Conservation (phyloP, 1,140 invertebrate species). For the Drosophila gunungcola region DNA sequence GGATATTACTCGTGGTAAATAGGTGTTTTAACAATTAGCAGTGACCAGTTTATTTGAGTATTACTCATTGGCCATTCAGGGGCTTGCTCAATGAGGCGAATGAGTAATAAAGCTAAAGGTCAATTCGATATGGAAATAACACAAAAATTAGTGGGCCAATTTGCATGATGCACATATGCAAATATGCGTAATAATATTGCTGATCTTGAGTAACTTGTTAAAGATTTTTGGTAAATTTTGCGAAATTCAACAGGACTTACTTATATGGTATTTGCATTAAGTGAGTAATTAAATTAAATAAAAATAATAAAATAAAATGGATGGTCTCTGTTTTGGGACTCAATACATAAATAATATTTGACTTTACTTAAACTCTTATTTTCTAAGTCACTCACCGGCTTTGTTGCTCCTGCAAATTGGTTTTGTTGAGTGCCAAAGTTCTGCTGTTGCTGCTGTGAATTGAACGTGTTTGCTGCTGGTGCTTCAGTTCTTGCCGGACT, state of each 20-base stretch:
- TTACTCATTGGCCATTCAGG: conserved; percentile 43
- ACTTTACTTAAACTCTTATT: not conserved
- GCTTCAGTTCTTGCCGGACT: conserved; percentile 50
- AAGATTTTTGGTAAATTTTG: not conserved
- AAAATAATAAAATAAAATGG: not conserved
- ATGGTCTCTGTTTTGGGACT: not conserved
- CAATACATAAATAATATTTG: too few species aligned
- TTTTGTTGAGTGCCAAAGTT: conserved; percentile 60
- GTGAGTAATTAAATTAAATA: not conserved
- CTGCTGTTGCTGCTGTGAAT: conserved; percentile 56
- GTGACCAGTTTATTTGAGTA: conserved; percentile 10
- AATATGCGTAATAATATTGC: not conserved
- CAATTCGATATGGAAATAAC: conserved; percentile 20
- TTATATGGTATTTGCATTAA: too few species aligned
- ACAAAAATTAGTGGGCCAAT: conserved; percentile 5
- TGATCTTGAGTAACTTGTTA: not conserved
- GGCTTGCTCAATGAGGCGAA: conserved; percentile 12
- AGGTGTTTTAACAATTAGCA: conserved; percentile 2
- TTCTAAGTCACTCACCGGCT: conserved; percentile 62
- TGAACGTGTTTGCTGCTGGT: conserved; percentile 58
- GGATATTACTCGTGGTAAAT: not conserved
- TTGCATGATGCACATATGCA: conserved; percentile 1
- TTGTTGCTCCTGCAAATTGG: conserved; percentile 64
- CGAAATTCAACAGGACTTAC: too few species aligned
- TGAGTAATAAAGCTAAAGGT: conserved; percentile 43